phyloP scores from a whole-genome alignment of 2,113 vertebrate genomes.

The Peucedramus taeniatus region DNA sequence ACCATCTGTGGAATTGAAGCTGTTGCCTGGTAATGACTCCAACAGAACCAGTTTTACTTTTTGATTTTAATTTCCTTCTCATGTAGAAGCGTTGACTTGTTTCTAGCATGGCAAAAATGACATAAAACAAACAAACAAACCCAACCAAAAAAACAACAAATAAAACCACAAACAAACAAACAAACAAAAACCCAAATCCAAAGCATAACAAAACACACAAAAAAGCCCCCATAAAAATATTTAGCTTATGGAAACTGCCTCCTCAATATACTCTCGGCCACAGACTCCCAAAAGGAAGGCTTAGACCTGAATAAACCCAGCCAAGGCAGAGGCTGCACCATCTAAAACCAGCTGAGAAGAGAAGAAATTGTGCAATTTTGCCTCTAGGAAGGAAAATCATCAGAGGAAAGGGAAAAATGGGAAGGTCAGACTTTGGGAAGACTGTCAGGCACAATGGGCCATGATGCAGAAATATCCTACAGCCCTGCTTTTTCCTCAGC shows the following conservation, averaged over 20 bases:
- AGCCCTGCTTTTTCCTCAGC: neutral
- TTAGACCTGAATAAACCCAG: neutral
- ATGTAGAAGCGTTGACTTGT: neutral
- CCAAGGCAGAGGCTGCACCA: fast-evolving
- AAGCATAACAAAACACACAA: neutral
- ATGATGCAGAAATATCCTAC: neutral
- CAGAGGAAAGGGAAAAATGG: neutral
- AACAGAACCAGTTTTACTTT: neutral
- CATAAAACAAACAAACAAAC: neutral
- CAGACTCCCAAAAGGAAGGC: neutral
- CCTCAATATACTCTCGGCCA: neutral
- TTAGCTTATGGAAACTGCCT: neutral
- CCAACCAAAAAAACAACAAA: too few relatives aligned
- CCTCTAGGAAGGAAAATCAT: neutral
- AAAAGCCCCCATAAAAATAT: neutral
- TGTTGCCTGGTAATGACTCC: neutral
- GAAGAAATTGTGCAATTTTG: neutral
- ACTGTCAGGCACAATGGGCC: neutral
- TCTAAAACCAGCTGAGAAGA: neutral
- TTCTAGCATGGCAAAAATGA: neutral
- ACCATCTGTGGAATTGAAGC: neutral
- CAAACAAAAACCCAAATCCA: neutral
- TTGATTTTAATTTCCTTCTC: neutral
- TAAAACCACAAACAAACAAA: neutral
- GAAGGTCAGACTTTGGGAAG: neutral